Conservation (phyloP, 2,888 invertebrate species). For the Siphlonurus alternatus region DNA sequence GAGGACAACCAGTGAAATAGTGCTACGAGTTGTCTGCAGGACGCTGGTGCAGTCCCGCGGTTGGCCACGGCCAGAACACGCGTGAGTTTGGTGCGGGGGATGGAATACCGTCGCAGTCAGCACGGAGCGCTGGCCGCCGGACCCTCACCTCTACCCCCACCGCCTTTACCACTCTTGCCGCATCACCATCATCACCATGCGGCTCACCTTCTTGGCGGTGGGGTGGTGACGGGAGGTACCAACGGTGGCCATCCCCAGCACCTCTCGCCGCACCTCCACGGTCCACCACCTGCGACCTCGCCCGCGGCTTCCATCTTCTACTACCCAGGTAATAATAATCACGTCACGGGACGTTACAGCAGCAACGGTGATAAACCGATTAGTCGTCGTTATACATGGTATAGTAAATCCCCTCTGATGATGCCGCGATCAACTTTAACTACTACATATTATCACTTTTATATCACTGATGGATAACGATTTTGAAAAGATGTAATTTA, state of each 20-base stretch:
- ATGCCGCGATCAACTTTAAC: no score
- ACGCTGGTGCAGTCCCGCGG: no score
- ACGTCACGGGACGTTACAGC: no score
- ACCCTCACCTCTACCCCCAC: conserved; percentile 11
- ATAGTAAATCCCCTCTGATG: no score
- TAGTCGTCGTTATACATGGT: no score
- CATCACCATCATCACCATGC: conserved; percentile 4
- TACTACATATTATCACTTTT: no score
- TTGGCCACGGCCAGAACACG: conserved; percentile 13
- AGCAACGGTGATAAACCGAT: no score
- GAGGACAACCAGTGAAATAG: no score
- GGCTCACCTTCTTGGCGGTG: background rate
- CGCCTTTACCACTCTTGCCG: background rate
- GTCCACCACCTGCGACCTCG: conserved; percentile 9
- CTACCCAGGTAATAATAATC: conserved; percentile 14
- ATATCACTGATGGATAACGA: no score
- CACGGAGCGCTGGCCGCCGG: conserved; percentile 13
- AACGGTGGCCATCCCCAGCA: conserved; percentile 11
- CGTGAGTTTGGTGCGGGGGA: conserved; percentile 12
- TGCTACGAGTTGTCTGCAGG: no score
- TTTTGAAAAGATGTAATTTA: no score
- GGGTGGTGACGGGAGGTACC: conserved; percentile 1
- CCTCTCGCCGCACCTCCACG: conserved; percentile 13
- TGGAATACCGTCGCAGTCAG: conserved; percentile 15
- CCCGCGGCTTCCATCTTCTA: conserved; percentile 12